Evolutionary conservation across 2,113 vertebrate species (phyloP).

Genomic region (Epinephelus fuscoguttatus): DNA sequence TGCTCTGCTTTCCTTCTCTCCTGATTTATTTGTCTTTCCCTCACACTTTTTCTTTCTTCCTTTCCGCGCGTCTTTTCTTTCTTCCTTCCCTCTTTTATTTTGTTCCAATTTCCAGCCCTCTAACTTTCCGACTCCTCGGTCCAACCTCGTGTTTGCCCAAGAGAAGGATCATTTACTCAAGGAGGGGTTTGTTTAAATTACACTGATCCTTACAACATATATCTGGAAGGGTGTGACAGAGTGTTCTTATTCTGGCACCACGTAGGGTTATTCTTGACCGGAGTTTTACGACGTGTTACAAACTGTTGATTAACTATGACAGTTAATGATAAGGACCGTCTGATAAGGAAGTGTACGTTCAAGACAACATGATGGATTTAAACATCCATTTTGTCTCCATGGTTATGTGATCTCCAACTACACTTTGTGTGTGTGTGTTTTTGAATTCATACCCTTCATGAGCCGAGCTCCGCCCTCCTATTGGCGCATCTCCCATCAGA

Average conservation of each 20-base stretch:
- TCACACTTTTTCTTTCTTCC: constrained; percentile 22
- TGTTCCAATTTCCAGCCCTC: constrained; percentile 26
- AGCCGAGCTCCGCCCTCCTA: constrained; percentile 6
- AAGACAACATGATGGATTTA: not conserved
- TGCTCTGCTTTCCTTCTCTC: constrained; percentile 30
- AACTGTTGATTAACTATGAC: not conserved
- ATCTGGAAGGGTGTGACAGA: constrained; percentile 3
- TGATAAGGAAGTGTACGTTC: not conserved
- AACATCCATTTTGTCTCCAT: not conserved
- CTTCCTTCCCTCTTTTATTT: constrained; percentile 17
- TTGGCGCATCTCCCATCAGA: not conserved
- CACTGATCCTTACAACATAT: constrained; percentile 17
- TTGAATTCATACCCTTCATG: not conserved
- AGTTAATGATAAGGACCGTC: constrained; percentile 1
- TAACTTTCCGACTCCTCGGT: constrained; percentile 20
- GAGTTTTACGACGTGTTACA: not conserved
- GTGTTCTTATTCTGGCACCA: constrained; percentile 1
- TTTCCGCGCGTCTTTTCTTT: not conserved
- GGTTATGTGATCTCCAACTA: constrained; percentile 9
- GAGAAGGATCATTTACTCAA: constrained; percentile 31
- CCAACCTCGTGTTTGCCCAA: constrained; percentile 26
- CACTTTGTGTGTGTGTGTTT: constrained; percentile 8
- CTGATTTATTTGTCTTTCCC: constrained; percentile 51
- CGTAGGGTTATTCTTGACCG: not conserved
- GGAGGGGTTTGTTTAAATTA: constrained; percentile 40